Conservation (phyloP, 2,797 vertebrate species). For the Tamandua tetradactyla region DNA sequence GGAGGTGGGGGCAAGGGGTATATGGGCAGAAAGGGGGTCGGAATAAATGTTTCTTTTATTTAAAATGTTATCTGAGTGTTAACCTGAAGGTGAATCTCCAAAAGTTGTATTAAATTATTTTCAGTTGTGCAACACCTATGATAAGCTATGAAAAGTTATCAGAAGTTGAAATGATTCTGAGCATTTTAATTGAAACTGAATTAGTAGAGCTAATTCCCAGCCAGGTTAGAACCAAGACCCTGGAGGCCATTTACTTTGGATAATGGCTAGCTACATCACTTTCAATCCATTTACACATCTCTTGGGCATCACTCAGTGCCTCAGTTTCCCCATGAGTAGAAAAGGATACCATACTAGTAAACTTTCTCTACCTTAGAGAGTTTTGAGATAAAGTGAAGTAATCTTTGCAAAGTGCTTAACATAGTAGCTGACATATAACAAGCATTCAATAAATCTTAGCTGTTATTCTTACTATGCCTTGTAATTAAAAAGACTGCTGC, state of each 20-base stretch:
- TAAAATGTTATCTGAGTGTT: constrained; percentile 67
- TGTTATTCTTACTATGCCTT: background rate
- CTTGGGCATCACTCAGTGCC: background rate
- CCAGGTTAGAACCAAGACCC: background rate
- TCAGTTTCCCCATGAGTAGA: constrained; percentile 31
- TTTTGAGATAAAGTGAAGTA: constrained; percentile 28
- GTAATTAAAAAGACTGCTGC: background rate
- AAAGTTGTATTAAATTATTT: constrained; percentile 70
- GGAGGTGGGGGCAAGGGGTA: background rate
- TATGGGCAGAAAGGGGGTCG: background rate
- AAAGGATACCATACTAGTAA: background rate
- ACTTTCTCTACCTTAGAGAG: background rate
- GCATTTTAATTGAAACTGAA: background rate
- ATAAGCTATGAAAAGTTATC: constrained; percentile 61
- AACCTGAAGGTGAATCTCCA: constrained; percentile 72
- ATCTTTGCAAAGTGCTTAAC: background rate
- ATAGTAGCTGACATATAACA: background rate
- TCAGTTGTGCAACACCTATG: constrained; percentile 67
- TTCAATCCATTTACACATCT: background rate
- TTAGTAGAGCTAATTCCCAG: background rate
- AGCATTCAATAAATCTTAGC: background rate
- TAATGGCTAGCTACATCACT: background rate
- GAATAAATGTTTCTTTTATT: constrained; percentile 73
- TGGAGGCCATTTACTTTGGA: background rate
- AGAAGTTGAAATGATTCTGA: constrained; percentile 24